These are phyloP conservation scores for Tetragnatha versicolor DNA, from an alignment of 1,140 invertebrate genomes.

Conservation along the genomic window DNA sequence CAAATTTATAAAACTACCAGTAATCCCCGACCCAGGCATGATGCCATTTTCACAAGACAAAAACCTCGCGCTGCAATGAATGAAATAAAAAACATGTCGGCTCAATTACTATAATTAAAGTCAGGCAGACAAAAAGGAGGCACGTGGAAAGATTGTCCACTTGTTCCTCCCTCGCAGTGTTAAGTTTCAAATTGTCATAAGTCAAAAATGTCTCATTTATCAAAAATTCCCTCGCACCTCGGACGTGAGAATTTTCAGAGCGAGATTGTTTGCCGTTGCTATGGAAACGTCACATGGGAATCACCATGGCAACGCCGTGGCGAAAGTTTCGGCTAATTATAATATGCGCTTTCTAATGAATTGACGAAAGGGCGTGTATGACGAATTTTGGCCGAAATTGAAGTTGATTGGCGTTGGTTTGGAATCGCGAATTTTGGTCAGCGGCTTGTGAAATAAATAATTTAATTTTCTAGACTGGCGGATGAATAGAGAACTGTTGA, in stretches of 20 bases:
- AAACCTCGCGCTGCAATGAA: not conserved
- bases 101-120: conserved; percentile 20
- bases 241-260: not conserved
- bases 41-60: not conserved
- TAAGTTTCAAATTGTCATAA: conserved; percentile 42
- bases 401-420: conserved; percentile 2
- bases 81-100: not conserved
- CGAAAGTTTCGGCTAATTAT: conserved; percentile 42
- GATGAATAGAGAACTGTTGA: too few species aligned
- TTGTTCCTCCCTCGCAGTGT: not conserved
- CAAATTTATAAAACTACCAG: too few species aligned
- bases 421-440: not conserved
- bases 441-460: too few species aligned
- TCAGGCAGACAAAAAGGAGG: not conserved
- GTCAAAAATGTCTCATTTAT: conserved; percentile 40
- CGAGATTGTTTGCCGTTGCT: conserved; percentile 35
- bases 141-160: not conserved
- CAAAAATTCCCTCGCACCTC: conserved; percentile 10
- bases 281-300: conserved; percentile 13
- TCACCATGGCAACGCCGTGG: conserved; percentile 25
- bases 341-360: conserved; percentile 32
- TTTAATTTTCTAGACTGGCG: too few species aligned
- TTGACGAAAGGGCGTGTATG: not conserved
- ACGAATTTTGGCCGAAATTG: conserved; percentile 23
- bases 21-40: too few species aligned